Evolutionary conservation across 2,888 invertebrate genomes (phyloP).

Genomic region (Philereme vetulata): DNA sequence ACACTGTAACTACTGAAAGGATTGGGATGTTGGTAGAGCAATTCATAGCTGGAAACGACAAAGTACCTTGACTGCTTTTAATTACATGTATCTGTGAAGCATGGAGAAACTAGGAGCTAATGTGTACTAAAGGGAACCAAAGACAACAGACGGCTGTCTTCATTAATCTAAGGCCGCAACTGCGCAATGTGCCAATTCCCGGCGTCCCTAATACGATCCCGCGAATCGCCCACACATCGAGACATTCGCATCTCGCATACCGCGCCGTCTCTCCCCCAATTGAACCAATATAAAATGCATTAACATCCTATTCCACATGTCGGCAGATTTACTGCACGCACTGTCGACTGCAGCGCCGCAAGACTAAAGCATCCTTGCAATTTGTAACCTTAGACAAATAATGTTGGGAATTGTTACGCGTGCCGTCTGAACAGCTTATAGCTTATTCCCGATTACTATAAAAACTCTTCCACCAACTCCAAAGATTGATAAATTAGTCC

Average conservation of each 20-base stretch:
- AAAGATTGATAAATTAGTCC: no score
- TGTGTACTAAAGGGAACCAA: constrained; percentile 14
- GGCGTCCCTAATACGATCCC: constrained; percentile 71
- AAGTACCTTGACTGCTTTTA: no score
- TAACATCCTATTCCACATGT: constrained; percentile 71
- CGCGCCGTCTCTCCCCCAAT: constrained; percentile 79
- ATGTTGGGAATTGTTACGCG: no score
- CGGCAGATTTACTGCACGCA: constrained; percentile 65
- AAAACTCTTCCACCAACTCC: no score
- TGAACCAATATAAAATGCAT: constrained; percentile 84
- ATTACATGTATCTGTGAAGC: no score
- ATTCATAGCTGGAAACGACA: no score
- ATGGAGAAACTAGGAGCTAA: no score
- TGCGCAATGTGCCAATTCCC: constrained; percentile 65
- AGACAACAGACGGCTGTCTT: constrained; percentile 27
- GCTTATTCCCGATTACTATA: no score
- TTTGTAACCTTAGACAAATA: no score
- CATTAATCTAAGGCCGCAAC: constrained; percentile 35
- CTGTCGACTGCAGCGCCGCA: constrained; percentile 12
- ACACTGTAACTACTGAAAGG: no score
- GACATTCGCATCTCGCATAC: constrained; percentile 58
- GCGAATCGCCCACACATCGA: constrained; percentile 79
- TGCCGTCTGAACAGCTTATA: no score
- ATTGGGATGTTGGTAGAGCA: no score
- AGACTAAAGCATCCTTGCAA: background rate